Evolutionary conservation across 2,888 invertebrate species (phyloP).

Genomic region (Amiota mariae): DNA sequence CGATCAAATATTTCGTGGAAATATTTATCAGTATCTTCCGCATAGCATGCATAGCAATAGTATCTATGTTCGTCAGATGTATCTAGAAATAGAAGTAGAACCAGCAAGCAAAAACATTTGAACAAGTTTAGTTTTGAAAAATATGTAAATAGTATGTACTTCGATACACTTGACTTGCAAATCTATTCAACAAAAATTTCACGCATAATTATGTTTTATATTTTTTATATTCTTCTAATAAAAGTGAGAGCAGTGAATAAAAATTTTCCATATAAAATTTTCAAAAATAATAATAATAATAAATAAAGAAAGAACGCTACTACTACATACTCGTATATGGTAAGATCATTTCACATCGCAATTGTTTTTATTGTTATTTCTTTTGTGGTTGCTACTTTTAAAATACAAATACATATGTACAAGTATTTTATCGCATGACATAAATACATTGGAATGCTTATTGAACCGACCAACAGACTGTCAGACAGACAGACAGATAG

Average conservation of each 20-base stretch:
- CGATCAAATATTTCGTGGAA: too few relatives aligned
- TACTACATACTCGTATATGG: too few relatives aligned
- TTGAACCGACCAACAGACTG: not conserved
- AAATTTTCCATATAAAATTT: not conserved
- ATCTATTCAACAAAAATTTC: slow-evolving; percentile 5
- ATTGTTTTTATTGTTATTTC: slow-evolving; percentile 17
- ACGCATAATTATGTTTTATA: slow-evolving; percentile 1
- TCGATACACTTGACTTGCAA: not conserved
- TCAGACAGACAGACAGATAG: not conserved
- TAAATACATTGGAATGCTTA: slow-evolving; percentile 61
- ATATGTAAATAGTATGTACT: too few relatives aligned
- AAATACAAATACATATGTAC: slow-evolving; percentile 2
- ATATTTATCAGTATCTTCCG: slow-evolving; percentile 10
- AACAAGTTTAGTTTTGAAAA: too few relatives aligned
- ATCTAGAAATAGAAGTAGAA: too few relatives aligned
- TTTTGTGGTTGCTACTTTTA: slow-evolving; percentile 8
- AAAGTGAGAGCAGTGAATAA: not conserved
- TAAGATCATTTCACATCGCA: not conserved
- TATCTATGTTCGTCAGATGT: too few relatives aligned
- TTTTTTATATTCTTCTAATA: not conserved
- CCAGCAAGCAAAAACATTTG: too few relatives aligned
- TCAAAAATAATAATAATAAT: not conserved
- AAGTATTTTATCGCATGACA: slow-evolving; percentile 61
- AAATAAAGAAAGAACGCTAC: not conserved
- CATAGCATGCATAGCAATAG: not conserved